Evolutionary conservation across 2,797 vertebrate species (phyloP).

Genomic region (Microhierax caerulescens): DNA sequence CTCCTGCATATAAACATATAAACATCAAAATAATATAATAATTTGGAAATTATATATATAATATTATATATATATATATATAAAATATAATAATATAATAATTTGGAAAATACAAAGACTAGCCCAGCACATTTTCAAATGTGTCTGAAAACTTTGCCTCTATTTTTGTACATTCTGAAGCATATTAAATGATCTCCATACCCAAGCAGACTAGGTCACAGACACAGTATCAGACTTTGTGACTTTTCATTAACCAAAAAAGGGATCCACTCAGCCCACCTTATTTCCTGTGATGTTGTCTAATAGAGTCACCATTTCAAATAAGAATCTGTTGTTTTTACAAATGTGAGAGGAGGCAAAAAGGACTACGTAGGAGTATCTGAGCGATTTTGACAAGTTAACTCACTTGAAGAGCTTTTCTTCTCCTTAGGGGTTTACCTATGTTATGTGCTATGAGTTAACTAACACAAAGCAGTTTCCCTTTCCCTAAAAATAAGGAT

Average conservation of each 20-base stretch:
- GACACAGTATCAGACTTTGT: background rate
- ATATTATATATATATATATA: no score
- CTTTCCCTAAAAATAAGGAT: background rate
- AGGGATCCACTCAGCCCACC: fast-evolving
- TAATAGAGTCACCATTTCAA: background rate
- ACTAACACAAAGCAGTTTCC: background rate
- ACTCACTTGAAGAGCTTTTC: background rate
- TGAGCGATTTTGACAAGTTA: background rate
- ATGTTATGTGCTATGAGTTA: background rate
- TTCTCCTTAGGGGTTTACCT: background rate
- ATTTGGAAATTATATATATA: no score
- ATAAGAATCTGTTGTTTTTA: background rate
- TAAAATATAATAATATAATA: background rate
- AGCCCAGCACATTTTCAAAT: background rate
- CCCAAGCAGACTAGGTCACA: background rate
- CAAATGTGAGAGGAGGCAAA: background rate
- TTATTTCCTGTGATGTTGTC: background rate
- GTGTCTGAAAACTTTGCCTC: background rate
- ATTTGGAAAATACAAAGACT: background rate
- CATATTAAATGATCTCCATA: background rate
- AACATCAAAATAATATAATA: background rate
- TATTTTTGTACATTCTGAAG: background rate
- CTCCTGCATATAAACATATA: background rate
- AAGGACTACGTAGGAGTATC: background rate
- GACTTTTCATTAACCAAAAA: background rate